A percentile compares a stretch with the other conserved stretches of the same genome.
These are phyloP conservation scores for Natator depressus DNA, from an alignment of 2,113 vertebrate genomes.

Conservation along the genomic window DNA sequence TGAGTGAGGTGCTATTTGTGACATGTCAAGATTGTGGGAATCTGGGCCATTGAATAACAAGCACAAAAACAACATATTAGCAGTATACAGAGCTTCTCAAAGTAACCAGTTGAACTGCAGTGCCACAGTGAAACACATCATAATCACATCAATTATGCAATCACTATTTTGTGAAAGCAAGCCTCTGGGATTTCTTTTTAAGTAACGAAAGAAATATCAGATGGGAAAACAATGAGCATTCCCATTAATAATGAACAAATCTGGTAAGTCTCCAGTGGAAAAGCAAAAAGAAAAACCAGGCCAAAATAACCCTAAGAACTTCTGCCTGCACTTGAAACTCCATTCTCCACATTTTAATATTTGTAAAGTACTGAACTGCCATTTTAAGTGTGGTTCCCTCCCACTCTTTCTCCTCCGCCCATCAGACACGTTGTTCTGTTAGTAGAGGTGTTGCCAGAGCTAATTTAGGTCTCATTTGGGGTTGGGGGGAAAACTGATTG, in stretches of 20 bases:
- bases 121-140: constrained; percentile 64
- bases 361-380: not conserved
- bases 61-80: constrained; percentile 32
- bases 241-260: constrained; percentile 22
- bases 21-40: constrained; percentile 18
- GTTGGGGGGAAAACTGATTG: not conserved
- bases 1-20: not conserved
- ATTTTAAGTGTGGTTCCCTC: not conserved
- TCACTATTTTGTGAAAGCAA: constrained; percentile 72
- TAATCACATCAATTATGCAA: constrained; percentile 69
- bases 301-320: not conserved
- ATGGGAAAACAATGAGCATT: constrained; percentile 56
- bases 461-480: not conserved
- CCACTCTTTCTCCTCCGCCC: not conserved
- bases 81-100: constrained; percentile 54
- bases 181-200: constrained; percentile 68
- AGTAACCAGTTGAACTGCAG: constrained; percentile 52
- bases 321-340: not conserved
- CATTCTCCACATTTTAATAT: not conserved
- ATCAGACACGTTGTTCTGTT: not conserved
- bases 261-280: not conserved
- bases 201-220: constrained; percentile 72
- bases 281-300: not conserved
- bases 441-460: not conserved
- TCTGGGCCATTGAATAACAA: accelerated